Percentiles rank a stretch among this genome's conserved stretches.
Evolutionary conservation across 2,113 vertebrate species (phyloP).

Genomic region (Labeo catla): DNA sequence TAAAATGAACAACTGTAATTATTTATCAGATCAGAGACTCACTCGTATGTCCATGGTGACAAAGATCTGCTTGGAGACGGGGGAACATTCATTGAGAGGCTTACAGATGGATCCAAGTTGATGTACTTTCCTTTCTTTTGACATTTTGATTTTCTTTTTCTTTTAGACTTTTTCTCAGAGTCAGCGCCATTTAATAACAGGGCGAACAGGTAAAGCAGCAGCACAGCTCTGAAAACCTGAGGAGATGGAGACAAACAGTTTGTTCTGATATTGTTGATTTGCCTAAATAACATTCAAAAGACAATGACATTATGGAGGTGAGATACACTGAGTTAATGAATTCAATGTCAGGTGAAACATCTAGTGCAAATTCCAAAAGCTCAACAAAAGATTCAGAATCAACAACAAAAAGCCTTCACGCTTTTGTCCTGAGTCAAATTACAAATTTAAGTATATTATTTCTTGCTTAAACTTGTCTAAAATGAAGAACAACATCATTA

Average conservation of each 20-base stretch:
- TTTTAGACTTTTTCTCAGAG: background rate
- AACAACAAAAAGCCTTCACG: background rate
- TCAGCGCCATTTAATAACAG: constrained; percentile 16
- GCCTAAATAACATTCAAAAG: background rate
- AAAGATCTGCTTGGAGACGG: constrained; percentile 64
- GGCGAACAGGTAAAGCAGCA: constrained; percentile 56
- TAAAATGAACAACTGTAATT: background rate
- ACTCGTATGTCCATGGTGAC: constrained; percentile 75
- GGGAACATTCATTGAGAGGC: background rate
- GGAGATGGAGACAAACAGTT: background rate
- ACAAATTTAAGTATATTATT: background rate
- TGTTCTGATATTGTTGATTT: background rate
- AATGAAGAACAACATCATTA: background rate
- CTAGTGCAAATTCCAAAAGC: background rate
- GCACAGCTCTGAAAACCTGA: constrained; percentile 57
- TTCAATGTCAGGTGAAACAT: background rate
- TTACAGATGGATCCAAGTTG: background rate
- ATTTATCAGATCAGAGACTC: constrained; percentile 43
- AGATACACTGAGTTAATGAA: background rate
- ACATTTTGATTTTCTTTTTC: background rate
- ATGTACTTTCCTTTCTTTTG: background rate
- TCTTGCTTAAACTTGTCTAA: background rate
- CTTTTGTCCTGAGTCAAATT: background rate
- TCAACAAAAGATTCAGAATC: background rate
- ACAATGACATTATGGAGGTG: background rate